These are phyloP conservation scores for Plebejus melissa DNA, from an alignment of 2,888 invertebrate genomes.

Conservation along the genomic window DNA sequence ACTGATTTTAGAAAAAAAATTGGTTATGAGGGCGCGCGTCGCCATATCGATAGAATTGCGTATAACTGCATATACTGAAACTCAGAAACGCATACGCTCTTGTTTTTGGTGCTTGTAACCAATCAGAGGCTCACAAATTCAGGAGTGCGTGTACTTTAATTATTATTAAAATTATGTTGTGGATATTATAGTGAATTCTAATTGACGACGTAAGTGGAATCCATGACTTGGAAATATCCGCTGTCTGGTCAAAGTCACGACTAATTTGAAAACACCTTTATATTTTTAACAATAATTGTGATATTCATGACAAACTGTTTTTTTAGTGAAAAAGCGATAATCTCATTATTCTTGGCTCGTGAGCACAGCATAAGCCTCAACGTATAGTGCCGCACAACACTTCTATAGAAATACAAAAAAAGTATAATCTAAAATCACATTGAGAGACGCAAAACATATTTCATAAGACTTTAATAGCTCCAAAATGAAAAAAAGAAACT, in stretches of 20 bases:
- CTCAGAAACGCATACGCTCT: no score
- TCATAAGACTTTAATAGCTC: neutral
- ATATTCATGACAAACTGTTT: neutral
- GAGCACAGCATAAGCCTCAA: conserved; percentile 8
- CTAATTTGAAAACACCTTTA: neutral
- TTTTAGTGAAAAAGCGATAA: neutral
- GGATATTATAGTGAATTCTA: no score
- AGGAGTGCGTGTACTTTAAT: no score
- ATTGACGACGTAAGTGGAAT: no score
- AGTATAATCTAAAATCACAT: conserved; percentile 13
- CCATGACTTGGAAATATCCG: no score
- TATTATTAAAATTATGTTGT: no score
- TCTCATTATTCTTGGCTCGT: neutral
- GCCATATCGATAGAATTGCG: no score
- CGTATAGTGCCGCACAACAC: conserved; percentile 15
- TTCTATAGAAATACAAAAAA: conserved; percentile 10
- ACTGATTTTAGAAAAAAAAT: no score
- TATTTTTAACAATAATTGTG: neutral
- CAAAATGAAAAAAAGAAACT: neutral
- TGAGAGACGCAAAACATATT: neutral
- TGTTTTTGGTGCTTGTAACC: no score
- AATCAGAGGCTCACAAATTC: no score
- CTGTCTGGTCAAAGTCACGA: neutral
- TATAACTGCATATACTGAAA: no score
- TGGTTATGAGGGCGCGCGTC: no score